Evolutionary conservation across 2,888 invertebrate species (phyloP).

Genomic region (Phrixothrix hirtus): DNA sequence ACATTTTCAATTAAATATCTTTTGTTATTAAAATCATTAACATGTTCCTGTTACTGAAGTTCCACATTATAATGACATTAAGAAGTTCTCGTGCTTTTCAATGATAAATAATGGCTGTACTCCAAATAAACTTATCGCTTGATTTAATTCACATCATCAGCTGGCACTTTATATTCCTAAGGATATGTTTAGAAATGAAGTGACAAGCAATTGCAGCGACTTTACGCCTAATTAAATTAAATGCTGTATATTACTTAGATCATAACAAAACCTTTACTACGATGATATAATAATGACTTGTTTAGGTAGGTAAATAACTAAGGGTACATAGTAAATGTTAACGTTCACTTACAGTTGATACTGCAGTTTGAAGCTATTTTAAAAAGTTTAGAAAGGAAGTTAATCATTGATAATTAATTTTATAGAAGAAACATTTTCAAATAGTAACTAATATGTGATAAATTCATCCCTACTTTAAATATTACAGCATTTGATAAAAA

Average conservation of each 20-base stretch:
- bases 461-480: no score
- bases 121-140: constrained; percentile 23
- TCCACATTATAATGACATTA: constrained; percentile 15
- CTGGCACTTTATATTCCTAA: constrained; percentile 14
- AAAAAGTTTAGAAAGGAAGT: neutral
- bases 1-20: constrained; percentile 8
- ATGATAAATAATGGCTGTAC: constrained; percentile 17
- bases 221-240: constrained; percentile 29
- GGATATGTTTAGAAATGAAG: constrained; percentile 11
- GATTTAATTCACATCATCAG: constrained; percentile 22
- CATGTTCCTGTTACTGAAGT: constrained; percentile 11
- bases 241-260: constrained; percentile 25
- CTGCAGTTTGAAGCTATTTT: neutral
- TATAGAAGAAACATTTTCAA: no score
- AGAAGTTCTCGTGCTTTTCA: constrained; percentile 17
- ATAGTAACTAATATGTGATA: no score
- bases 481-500: no score
- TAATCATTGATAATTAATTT: no score
- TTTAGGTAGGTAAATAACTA: no score
- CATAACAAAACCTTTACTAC: constrained; percentile 15
- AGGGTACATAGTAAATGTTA: no score
- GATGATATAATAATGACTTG: neutral
- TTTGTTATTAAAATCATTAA: constrained; percentile 8
- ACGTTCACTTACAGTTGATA: no score
- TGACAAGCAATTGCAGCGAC: constrained; percentile 20